Percentiles rank a stretch among this genome's conserved stretches.
Evolutionary conservation across 2,113 vertebrate genomes (phyloP).

Genomic region (Brachypodius melanocephalos): DNA sequence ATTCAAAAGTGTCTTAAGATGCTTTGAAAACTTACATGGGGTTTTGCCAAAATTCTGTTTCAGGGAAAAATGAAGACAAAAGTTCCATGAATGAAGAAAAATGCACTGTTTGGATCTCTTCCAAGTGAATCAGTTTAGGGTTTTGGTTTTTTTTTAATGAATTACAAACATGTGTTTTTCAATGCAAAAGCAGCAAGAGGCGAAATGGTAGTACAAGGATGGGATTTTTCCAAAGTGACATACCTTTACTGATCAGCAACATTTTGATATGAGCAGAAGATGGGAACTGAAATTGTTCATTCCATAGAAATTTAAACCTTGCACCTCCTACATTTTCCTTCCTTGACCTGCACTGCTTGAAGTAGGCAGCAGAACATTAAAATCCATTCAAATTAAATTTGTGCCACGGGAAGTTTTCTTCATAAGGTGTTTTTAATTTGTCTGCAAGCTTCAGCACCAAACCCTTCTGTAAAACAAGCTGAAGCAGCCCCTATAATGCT

Average conservation of each 20-base stretch:
- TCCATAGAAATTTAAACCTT: background rate
- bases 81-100: conserved; percentile 39
- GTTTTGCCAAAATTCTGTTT: conserved; percentile 38
- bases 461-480: background rate
- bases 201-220: background rate
- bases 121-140: background rate
- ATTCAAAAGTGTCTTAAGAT: background rate
- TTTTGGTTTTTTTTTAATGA: background rate
- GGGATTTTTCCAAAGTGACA: background rate
- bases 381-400: background rate
- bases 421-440: background rate
- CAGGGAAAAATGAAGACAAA: conserved; percentile 11
- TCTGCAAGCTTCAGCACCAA: background rate
- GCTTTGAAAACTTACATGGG: background rate
- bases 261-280: background rate
- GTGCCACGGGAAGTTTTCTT: background rate
- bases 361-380: background rate
- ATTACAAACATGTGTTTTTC: background rate
- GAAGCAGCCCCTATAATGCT: background rate
- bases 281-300: background rate
- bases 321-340: background rate
- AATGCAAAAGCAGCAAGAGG: background rate
- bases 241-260: background rate
- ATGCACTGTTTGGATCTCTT: conserved; percentile 24
- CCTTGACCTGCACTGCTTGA: background rate